Conservation (phyloP, 2,113 vertebrate species). For the Strix uralensis region DNA sequence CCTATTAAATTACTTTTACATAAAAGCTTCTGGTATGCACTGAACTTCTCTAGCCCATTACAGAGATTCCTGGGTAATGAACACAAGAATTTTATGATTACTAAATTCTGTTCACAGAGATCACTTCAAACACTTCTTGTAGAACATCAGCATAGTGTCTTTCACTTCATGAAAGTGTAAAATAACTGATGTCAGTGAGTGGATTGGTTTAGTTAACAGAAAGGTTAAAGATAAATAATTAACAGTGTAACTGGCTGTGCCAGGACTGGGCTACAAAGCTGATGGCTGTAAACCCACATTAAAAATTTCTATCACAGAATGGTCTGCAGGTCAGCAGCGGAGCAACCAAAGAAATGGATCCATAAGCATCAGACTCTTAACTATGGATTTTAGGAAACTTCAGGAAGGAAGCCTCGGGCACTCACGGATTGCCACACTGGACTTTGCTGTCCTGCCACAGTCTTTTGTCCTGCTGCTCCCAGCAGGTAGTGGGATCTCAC, state of each 20-base stretch:
- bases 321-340: background rate
- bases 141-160: background rate
- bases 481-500: background rate
- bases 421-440: background rate
- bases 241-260: slow-evolving; percentile 26
- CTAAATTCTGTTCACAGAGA: background rate
- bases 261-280: background rate
- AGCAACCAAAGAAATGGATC: background rate
- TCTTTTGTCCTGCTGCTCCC: background rate
- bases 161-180: slow-evolving; percentile 50
- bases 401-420: background rate
- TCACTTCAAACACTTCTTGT: background rate
- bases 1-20: background rate
- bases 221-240: slow-evolving; percentile 74
- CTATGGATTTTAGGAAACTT: background rate
- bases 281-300: background rate
- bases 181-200: slow-evolving; percentile 38
- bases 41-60: background rate
- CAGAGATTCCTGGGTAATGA: background rate
- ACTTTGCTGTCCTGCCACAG: background rate
- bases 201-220: slow-evolving; percentile 38
- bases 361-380: background rate
- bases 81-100: background rate
- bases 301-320: background rate
- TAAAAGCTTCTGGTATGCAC: background rate